phyloP scores from a whole-genome alignment of 2,797 vertebrate genomes.

The Pterois miles region DNA sequence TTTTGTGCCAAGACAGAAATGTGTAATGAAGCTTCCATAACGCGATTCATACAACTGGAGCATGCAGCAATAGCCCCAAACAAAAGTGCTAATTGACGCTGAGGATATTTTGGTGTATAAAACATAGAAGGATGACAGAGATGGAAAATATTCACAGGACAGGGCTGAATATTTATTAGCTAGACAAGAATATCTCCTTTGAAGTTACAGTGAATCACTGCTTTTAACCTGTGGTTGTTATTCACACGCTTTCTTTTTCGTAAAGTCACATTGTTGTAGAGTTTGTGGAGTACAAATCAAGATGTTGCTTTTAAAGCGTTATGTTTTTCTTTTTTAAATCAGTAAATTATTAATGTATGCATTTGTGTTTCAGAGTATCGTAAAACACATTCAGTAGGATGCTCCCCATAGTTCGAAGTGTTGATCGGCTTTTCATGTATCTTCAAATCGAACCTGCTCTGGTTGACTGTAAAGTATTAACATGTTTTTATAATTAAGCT shows the following conservation, averaged over 20 bases:
- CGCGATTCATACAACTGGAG: slow-evolving; percentile 58
- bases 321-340: neutral
- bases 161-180: slow-evolving; percentile 34
- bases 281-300: neutral
- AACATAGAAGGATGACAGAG: slow-evolving; percentile 17
- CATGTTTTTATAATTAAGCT: neutral
- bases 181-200: slow-evolving; percentile 11
- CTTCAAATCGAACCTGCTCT: neutral
- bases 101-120: slow-evolving; percentile 50
- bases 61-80: slow-evolving; percentile 53
- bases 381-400: neutral
- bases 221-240: slow-evolving; percentile 4
- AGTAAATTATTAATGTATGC: neutral
- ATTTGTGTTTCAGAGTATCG: neutral
- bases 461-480: neutral
- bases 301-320: neutral
- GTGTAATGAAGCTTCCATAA: slow-evolving; percentile 62
- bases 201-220: slow-evolving; percentile 6
- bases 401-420: neutral
- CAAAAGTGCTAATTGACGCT: slow-evolving; percentile 60
- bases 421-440: neutral
- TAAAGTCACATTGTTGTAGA: neutral
- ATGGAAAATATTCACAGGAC: slow-evolving; percentile 34
- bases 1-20: slow-evolving; percentile 46
- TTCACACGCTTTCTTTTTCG: neutral